Evolutionary conservation across 2,888 invertebrate species (phyloP).

Genomic region (Sminthurinus aureus): DNA sequence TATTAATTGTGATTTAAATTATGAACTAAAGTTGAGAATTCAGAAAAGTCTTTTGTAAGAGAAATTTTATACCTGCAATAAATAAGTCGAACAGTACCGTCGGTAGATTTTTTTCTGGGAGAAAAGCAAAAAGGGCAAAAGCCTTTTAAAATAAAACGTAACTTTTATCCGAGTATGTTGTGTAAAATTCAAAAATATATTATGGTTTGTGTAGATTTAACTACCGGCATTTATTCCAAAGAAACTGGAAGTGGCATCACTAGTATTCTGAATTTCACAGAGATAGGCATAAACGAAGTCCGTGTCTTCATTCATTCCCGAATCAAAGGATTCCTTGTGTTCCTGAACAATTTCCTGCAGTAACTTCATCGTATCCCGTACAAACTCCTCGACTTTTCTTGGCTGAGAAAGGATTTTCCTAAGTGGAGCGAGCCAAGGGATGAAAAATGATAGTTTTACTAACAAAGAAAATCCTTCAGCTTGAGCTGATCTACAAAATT

Average conservation of each 20-base stretch:
- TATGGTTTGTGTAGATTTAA: conserved; percentile 29
- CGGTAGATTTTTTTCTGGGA: conserved; percentile 44
- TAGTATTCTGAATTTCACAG: conserved; percentile 45
- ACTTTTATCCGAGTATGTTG: background rate
- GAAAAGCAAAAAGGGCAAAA: background rate
- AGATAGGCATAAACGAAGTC: conserved; percentile 51
- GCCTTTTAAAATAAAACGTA: background rate
- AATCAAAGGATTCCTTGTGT: conserved; percentile 24
- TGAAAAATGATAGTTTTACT: conserved; percentile 29
- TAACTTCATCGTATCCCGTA: conserved; percentile 21
- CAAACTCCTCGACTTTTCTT: background rate
- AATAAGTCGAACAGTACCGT: conserved; percentile 45
- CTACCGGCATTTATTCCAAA: conserved; percentile 44
- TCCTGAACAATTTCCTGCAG: conserved; percentile 40
- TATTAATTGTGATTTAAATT: background rate
- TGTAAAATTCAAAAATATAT: conserved; percentile 2
- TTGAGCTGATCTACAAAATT: conserved; percentile 9
- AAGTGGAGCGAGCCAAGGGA: conserved; percentile 28
- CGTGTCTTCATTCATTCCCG: conserved; percentile 4
- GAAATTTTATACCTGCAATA: conserved; percentile 39
- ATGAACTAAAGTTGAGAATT: background rate
- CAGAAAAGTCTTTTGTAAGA: background rate
- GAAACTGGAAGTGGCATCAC: conserved; percentile 45
- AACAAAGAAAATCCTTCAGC: conserved; percentile 5
- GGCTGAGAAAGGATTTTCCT: background rate